phyloP scores from a whole-genome alignment of 2,113 vertebrate species.

The Pardalotus punctatus region DNA sequence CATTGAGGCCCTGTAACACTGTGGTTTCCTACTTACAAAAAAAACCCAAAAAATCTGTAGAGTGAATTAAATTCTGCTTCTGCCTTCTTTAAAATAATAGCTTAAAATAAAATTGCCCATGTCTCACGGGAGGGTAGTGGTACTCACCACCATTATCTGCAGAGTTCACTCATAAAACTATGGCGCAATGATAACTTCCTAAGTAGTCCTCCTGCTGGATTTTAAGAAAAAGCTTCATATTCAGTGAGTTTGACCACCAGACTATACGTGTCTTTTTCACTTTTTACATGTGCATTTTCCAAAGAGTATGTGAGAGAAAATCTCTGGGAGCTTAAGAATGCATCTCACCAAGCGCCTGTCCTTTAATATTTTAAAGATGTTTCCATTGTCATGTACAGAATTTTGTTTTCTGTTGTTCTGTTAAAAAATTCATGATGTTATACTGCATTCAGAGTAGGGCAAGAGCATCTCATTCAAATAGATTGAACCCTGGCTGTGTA shows the following conservation, averaged over 20 bases:
- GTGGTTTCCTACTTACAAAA: not conserved
- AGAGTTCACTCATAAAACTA: not conserved
- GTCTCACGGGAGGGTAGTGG: not conserved
- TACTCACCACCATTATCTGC: not conserved
- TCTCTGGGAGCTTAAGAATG: not conserved
- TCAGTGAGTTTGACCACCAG: not conserved
- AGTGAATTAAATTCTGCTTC: not conserved
- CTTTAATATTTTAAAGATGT: not conserved
- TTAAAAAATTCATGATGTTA: not conserved
- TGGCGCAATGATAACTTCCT: not conserved
- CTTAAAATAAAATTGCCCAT: not conserved
- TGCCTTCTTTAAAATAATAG: not conserved
- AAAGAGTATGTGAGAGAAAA: not conserved
- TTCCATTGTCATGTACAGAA: not conserved
- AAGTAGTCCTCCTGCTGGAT: not conserved
- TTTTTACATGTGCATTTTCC: not conserved
- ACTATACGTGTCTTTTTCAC: not conserved
- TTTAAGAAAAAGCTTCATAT: not conserved
- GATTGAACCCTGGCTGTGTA: not conserved
- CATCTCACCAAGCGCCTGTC: not conserved
- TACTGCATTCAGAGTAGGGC: not conserved
- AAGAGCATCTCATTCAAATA: not conserved
- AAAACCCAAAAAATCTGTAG: fast-evolving
- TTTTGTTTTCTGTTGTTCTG: not conserved
- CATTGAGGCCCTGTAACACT: not conserved